Evolutionary conservation across 1,140 invertebrate species (phyloP), one percentile per base, ranked within the genome.

Genomic region (Anastrepha ludens): DNA sequence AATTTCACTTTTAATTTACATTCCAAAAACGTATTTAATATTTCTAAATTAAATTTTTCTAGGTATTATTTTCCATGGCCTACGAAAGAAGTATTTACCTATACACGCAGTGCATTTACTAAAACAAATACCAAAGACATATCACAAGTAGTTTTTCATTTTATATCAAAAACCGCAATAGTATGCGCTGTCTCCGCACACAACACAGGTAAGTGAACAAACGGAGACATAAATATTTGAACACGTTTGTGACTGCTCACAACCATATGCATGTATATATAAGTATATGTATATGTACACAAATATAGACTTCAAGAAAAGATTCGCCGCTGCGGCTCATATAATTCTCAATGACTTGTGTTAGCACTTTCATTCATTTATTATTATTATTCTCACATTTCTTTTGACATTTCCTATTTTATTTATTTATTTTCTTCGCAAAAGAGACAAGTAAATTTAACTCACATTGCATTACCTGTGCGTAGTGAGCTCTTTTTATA

Each of bases 321-420:
- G 13, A 17, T n/a, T 17, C 44, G 8, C 67, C 41, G 39, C 39
- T 44, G 39, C 17, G 67, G 67, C 67, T 74, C 67, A 74, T 74
- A 74, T 74, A 74, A 74, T 74, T 74, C 39, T 39, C 39, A 74
- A 74, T 74, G 67, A 44, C 67, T 74, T 74, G 15, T 74, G 44
- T 41, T 44, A 74, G 67, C 67, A 74, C 44, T 74, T 47, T 74
- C 39, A 9, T 8, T 44, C 67, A 47, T 74, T 74, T 74, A 74
- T 74, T 74, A 39, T 74, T 67, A 74, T 74, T 44, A n/a, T 47
- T 47, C 67, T 13, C 44, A 47, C 13, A 44, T 44, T 74, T 44
- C 39, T 47, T 41, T 1, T 13, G 41, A 17, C 7, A 74, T 74
- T 74, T 74, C 39, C 1, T 47, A 17, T 8, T 74, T 62, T 74